Base-by-base conservation (phyloP, 2,797 vertebrate genomes). In the Myotis findleyi region DNA sequence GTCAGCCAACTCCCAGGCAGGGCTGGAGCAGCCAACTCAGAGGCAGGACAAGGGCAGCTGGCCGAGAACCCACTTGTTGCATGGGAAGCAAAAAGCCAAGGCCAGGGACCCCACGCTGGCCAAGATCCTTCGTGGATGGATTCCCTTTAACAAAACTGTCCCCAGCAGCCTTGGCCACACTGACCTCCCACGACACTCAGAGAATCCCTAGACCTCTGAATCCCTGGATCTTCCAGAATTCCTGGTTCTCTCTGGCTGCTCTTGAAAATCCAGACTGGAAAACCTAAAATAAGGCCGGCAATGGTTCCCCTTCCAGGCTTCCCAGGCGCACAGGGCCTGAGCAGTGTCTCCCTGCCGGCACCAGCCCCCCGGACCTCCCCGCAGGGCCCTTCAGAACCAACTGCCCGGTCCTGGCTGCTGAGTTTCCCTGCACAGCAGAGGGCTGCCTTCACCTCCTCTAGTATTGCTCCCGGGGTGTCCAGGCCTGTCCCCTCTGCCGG, bases 21-120 rank as follows among this genome's bases (percentile, higher is more conserved):
- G 41, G 27, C 81, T n/a, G 33, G 38, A 2, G 38, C 33, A 1
- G 21, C 30, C n/a, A 0, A 13, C 27, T 1, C 33, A 7, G 18
- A 33, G 80, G 11, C 38, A 6, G 41, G 38, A 2, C 53, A 10
- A 9, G 71, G 55, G 79, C 30, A 3, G 47, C 57, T 3, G 1
- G 10, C 4, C 2, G 16, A 14, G 47, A 55, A 38, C 30, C 76
- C 0, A 5, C 30, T 3, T 3, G 2, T 41, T 49, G 51, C 2
- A 25, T 57, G 68, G 66, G 33, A 62, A 14, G 64, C 23, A 7
- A 2, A 69, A n/a, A 30, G 64, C 44, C 27, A 30, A 41, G 59
- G 5, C 25, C 6, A 9, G 80, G 17, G 71, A 5, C 13, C 33
- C 41, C 6, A 1, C 8, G 21, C 30, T 44, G 2, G 2, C 12